Evolutionary conservation across 2,888 invertebrate genomes (phyloP), one percentile per base, ranked within the genome.

Genomic region (Leptinotarsa haldemani): DNA sequence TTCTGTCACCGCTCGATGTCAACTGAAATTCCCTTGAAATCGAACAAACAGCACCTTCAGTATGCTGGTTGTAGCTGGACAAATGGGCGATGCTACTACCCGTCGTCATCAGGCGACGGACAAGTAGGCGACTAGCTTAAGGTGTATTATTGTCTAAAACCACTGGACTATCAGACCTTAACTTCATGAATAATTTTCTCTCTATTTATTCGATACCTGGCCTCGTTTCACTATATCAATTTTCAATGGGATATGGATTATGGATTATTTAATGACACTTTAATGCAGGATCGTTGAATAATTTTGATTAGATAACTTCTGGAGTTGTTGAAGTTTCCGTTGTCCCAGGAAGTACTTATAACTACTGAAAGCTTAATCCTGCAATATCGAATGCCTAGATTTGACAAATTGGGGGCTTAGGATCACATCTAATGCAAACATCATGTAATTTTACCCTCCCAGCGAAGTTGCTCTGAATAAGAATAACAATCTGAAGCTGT

Each of bases 121-220:
- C 25, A 30, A 5, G 25, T 30, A 5, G 25, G 25, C 25, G 25
- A 30, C 25, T 4, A 30, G 25, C 1, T 30, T 30, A 9, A 40
- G 9, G 9, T 40, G 40, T 40, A 40, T 9, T 40, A 9, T 9
- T 52, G 3, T 12, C 5, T 22, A 56, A 56, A 25, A 15, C 22
- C 56, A 18, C 22, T 56, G 56, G 56, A 56, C 22, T 56, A 56
- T 2, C 56, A 56, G 18, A 20, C 56, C 16, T 13, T 4, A 4
- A 20, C 22, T 30, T 61, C 61, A 61, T 61, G n/a, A 61, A 61
- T 61, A 30, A 61, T 61, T 61, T 30, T 61, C 61, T 30, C n/a
- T 25, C 2, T n/a, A 61, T 61, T 30, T 61, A 61, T 13, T n/a
- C 61, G 40, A 30, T 61, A 40, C 61, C n/a, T 40, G 61, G 61